Percentiles rank a stretch among this genome's conserved stretches.
Evolutionary conservation across 1,140 invertebrate species (phyloP).

Genomic region (Drosophila insularis): DNA sequence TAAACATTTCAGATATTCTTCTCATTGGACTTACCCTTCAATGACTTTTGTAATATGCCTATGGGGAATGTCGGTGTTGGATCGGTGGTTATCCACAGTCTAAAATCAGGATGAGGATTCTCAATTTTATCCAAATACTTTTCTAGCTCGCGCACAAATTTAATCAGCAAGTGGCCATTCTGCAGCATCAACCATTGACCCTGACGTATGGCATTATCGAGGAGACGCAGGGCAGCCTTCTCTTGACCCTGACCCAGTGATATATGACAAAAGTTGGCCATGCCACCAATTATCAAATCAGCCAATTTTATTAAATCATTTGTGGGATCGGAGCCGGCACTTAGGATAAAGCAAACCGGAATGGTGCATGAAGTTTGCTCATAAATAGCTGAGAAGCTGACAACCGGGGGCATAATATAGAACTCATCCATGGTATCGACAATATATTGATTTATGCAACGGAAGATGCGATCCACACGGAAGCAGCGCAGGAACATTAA

Average conservation of each 20-base stretch:
- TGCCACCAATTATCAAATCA: slow-evolving; percentile 87
- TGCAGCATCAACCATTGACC: slow-evolving; percentile 95
- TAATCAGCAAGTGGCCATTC: slow-evolving; percentile 93
- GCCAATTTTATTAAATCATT: slow-evolving; percentile 94
- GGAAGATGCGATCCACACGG: slow-evolving; percentile 92
- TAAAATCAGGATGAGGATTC: slow-evolving; percentile 93
- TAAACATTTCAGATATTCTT: too few species aligned
- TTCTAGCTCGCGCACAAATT: slow-evolving; percentile 91
- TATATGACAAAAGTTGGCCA: slow-evolving; percentile 90
- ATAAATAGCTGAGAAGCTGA: slow-evolving; percentile 91
- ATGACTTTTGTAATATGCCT: slow-evolving; percentile 92
- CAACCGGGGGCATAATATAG: slow-evolving; percentile 92
- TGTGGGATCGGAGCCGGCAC: slow-evolving; percentile 93
- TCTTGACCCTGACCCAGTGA: slow-evolving; percentile 96
- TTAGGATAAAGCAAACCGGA: slow-evolving; percentile 94
- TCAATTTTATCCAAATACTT: slow-evolving; percentile 90
- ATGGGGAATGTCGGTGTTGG: slow-evolving; percentile 93
- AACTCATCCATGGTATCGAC: slow-evolving; percentile 91
- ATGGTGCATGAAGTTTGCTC: slow-evolving; percentile 90
- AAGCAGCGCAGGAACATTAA: slow-evolving; percentile 94
- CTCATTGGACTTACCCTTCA: slow-evolving; percentile 86
- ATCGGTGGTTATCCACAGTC: slow-evolving; percentile 96
- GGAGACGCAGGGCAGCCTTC: slow-evolving; percentile 87
- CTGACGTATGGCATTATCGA: slow-evolving; percentile 88
- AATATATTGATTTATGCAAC: slow-evolving; percentile 91